Evolutionary conservation across 2,113 vertebrate genomes (phyloP).

Genomic region (Indicator indicator): DNA sequence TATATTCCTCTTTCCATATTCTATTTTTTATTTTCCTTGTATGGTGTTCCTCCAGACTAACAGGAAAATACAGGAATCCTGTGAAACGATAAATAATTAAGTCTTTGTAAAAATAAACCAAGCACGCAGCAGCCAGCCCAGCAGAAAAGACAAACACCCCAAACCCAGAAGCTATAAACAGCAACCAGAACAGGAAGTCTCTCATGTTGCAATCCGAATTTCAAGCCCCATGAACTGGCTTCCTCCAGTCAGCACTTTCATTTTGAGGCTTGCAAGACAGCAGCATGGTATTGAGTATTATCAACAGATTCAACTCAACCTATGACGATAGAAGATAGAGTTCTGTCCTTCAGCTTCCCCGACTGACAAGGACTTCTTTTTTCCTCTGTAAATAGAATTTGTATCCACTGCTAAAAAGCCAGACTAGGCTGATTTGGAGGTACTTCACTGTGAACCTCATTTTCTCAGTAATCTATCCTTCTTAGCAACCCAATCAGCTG

Average conservation of each 20-base stretch:
- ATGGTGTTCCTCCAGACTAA: not conserved
- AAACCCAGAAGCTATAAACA: no score
- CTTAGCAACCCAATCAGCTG: not conserved
- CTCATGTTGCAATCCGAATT: no score
- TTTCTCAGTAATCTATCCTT: not conserved
- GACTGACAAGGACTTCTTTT: not conserved
- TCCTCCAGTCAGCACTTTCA: no score
- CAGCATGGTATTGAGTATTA: no score
- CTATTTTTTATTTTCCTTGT: not conserved
- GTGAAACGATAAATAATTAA: not conserved
- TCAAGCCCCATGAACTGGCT: no score
- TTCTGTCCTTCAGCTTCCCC: not conserved
- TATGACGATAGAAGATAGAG: not conserved
- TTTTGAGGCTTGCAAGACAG: no score
- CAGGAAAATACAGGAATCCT: not conserved
- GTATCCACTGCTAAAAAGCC: not conserved
- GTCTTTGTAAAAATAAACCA: not conserved
- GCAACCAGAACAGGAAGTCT: no score
- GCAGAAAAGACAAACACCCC: no score
- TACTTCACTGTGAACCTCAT: not conserved
- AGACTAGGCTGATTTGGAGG: not conserved
- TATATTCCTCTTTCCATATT: not conserved
- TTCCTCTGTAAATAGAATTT: not conserved
- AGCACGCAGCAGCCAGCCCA: no score
- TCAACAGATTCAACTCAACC: no score